Evolutionary conservation across 2,888 invertebrate species (phyloP).

Genomic region (Lamellibrachia columna): DNA sequence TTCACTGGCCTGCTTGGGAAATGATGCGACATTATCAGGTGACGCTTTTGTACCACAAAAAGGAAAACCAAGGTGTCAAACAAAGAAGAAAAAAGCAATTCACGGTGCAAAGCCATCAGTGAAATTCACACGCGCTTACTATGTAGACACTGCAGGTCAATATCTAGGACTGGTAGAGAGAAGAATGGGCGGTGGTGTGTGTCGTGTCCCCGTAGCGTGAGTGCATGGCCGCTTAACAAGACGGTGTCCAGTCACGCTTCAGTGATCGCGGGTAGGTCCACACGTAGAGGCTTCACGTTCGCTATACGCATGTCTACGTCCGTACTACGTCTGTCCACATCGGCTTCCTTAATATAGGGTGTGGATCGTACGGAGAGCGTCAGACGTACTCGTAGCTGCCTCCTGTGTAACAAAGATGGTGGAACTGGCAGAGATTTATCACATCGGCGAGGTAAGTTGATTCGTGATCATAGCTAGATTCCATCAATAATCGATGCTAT

Average conservation of each 20-base stretch:
- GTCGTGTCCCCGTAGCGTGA: not conserved
- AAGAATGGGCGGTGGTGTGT: not conserved
- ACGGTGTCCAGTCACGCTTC: not conserved
- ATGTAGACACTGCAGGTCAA: not conserved
- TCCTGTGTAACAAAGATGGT: not conserved
- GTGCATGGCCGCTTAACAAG: not conserved
- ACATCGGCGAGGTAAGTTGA: not conserved
- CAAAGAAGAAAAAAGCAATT: not conserved
- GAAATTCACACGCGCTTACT: not conserved
- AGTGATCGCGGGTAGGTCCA: not conserved
- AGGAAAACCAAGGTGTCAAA: not conserved
- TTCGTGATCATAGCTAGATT: not conserved
- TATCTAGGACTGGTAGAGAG: not conserved
- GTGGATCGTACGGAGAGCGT: not conserved
- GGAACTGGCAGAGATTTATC: not conserved
- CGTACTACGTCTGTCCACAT: not conserved
- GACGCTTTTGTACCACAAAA: not conserved
- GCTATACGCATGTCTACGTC: not conserved
- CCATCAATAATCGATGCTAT: not conserved
- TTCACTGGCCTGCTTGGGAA: not conserved
- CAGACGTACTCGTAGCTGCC: not conserved
- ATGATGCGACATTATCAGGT: not conserved
- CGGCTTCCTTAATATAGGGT: not conserved
- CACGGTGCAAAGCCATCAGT: not conserved
- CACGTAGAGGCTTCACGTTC: not conserved